Base-by-base conservation (phyloP, 2,888 invertebrate species). In the Entomobrya multifasciata region DNA sequence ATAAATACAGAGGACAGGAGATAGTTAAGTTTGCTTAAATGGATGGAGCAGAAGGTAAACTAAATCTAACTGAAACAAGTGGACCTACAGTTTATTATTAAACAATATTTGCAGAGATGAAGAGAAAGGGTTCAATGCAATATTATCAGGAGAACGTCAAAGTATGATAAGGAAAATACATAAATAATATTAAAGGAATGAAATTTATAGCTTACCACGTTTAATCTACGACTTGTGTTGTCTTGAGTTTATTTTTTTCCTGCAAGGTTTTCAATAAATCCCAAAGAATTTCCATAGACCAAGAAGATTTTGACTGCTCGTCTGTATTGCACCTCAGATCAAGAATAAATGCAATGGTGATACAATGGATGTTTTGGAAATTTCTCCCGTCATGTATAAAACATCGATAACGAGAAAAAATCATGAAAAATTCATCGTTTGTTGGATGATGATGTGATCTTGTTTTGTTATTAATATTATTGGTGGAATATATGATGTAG, bases 61-160 rank as follows among this genome's bases (percentile, higher is more conserved):
- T n/a, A n/a, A n/a, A n/a, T n/a, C n/a, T n/a, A 70, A 41, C 80
- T 44, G 60, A 60, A 62, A 62, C 74, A 74, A 74, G 74, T 55
- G 74, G 55, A 74, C 8, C 30, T 55, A 17, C 4, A 55, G 20
- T 41, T 30, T 44, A 44, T 60, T 60, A 60, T 60, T 41, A 55
- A 77, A 57, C 41, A 77, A 60, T 77, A 60, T 65, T 79, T 79
- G 25, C 79, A 65, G 25, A 79, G 49, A n/a, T n/a, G n/a, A 30
- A 30, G 44, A 41, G 77, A 60, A 60, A 77, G 60, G n/a, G 57
- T 77, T 57, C 60, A 77, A 27, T 55, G 74, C 52, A 74, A 60
- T 36, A 44, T 60, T 52, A 60, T 52, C 44, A 60, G 15, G 22
- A 57, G 41, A 60, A 17, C 44, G 10, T 49, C 27, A 76, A 76